Conservation (phyloP, 2,797 vertebrate species). For the Strix occidentalis region DNA sequence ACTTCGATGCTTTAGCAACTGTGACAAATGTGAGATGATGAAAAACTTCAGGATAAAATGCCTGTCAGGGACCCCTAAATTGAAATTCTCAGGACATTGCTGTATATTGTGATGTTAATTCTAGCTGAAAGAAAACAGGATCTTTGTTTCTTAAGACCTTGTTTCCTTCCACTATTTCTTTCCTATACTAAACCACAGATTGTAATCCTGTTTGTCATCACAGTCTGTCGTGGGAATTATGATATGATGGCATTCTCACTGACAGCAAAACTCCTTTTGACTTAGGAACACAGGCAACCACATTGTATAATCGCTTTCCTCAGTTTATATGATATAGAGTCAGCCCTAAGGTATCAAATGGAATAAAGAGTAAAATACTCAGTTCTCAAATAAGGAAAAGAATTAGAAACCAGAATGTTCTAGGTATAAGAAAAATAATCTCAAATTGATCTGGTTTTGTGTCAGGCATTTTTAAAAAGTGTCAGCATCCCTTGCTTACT, state of each 20-base stretch:
- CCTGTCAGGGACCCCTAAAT: neutral
- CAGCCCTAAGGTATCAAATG: neutral
- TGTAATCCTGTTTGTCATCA: constrained; percentile 50
- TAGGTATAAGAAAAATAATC: neutral
- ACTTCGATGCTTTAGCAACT: neutral
- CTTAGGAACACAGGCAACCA: neutral
- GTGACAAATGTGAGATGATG: neutral
- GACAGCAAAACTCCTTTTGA: neutral
- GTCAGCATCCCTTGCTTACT: neutral
- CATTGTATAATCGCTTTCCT: constrained; percentile 34
- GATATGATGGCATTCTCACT: constrained; percentile 13
- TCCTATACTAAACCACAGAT: neutral
- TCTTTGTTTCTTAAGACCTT: constrained; percentile 31
- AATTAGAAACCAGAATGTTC: neutral
- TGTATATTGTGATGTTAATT: neutral
- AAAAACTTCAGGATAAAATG: neutral
- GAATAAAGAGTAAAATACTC: neutral
- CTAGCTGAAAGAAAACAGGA: neutral
- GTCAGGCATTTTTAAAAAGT: neutral
- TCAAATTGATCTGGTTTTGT: neutral
- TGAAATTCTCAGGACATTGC: neutral
- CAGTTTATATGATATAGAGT: neutral
- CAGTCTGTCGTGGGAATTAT: constrained; percentile 32
- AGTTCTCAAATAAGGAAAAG: neutral
- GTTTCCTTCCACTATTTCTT: constrained; percentile 59